Conservation (phyloP, 2,113 vertebrate species). For the Thamnophis sirtalis region DNA sequence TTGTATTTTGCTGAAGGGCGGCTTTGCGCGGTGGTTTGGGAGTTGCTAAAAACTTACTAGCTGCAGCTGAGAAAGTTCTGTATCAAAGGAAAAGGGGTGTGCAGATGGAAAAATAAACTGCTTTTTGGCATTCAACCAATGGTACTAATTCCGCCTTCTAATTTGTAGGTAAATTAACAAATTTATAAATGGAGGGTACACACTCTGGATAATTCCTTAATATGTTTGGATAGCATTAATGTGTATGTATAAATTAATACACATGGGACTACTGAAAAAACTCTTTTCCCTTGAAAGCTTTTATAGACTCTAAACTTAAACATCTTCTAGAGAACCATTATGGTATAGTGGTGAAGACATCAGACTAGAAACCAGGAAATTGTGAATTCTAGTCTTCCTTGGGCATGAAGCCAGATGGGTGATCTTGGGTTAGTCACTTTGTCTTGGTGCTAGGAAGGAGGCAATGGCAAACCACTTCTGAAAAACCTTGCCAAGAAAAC, state of each 20-base stretch:
- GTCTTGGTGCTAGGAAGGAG: neutral
- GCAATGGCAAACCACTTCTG: neutral
- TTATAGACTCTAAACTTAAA: neutral
- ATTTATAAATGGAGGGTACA: neutral
- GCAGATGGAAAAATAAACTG: neutral
- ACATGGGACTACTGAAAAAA: neutral
- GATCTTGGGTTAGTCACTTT: neutral
- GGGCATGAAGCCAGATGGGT: neutral
- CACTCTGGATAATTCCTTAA: neutral
- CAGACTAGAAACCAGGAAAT: neutral
- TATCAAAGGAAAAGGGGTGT: neutral
- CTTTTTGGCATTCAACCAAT: neutral
- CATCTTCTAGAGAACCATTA: neutral
- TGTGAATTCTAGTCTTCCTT: neutral
- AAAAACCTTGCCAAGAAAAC: neutral
- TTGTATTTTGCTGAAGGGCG: accelerated
- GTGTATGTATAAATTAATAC: neutral
- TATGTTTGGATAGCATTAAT: neutral
- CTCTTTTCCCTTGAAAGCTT: neutral
- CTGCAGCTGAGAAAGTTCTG: neutral
- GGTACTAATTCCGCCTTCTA: neutral
- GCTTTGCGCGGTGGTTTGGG: conserved; percentile 41
- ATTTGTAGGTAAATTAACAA: neutral
- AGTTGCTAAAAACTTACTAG: conserved; percentile 12
- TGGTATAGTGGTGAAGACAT: neutral